phyloP scores from a whole-genome alignment of 2,888 invertebrate species.

The Diloba caeruleocephala region DNA sequence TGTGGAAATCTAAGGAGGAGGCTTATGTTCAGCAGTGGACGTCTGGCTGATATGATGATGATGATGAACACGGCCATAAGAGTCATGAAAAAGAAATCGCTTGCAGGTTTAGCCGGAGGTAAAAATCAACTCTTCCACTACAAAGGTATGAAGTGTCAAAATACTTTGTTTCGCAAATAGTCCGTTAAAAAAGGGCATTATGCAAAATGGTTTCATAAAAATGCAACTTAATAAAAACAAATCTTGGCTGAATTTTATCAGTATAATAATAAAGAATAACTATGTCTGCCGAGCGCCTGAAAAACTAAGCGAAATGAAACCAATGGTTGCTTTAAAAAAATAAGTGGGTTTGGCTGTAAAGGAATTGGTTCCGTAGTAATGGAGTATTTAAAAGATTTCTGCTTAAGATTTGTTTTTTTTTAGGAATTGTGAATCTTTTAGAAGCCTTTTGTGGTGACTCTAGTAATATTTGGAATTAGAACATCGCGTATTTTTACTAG shows the following conservation, averaged over 20 bases:
- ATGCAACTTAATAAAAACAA: conserved; percentile 69
- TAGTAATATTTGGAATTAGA: no score
- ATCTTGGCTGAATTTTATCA: conserved; percentile 57
- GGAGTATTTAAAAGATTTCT: no score
- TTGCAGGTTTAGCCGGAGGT: no score
- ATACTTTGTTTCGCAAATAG: conserved; percentile 25
- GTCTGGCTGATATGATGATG: no score
- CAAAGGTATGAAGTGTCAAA: conserved; percentile 33
- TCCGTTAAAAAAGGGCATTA: conserved; percentile 63
- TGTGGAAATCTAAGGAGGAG: no score
- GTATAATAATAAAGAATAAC: conserved; percentile 61
- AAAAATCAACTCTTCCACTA: background rate
- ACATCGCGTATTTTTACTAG: no score
- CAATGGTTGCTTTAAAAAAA: conserved; percentile 59
- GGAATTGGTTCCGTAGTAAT: conserved; percentile 14
- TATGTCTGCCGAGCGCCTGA: conserved; percentile 46
- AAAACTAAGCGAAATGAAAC: conserved; percentile 60
- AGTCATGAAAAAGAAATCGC: no score
- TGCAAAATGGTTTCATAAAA: conserved; percentile 74
- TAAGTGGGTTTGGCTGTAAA: conserved; percentile 5
- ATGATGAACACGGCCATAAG: no score
- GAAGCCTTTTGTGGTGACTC: no score
- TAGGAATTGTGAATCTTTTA: no score
- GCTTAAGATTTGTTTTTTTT: no score
- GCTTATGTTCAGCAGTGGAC: no score